These are phyloP conservation scores for Agriopis aurantiaria DNA, from an alignment of 2,888 invertebrate genomes.

Conservation along the genomic window DNA sequence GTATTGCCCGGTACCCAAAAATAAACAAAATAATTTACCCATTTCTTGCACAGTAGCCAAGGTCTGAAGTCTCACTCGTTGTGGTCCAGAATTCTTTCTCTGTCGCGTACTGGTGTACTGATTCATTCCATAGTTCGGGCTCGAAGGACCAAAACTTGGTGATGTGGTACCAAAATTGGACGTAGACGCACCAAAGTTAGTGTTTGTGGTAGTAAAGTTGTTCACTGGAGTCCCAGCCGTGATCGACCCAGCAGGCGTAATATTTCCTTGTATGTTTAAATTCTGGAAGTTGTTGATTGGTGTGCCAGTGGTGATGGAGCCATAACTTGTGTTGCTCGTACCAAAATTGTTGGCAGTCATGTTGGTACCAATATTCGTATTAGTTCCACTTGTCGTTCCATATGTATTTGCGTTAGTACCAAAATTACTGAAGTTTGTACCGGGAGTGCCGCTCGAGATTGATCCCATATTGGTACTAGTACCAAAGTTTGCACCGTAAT, in stretches of 20 bases:
- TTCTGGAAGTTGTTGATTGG: conserved; percentile 39
- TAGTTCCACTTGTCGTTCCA: conserved; percentile 19
- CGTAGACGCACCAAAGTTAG: conserved; percentile 12
- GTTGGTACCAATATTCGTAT: conserved; percentile 15
- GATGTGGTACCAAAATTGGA: conserved; percentile 6
- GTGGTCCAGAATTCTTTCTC: conserved; percentile 87
- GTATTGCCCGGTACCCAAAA: conserved; percentile 43
- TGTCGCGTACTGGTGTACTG: conserved; percentile 65
- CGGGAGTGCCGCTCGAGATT: conserved; percentile 6
- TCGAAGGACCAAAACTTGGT: conserved; percentile 18
- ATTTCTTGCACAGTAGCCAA: conserved; percentile 91
- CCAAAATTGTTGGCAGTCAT: conserved; percentile 4
- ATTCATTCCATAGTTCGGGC: conserved; percentile 47
- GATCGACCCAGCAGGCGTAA: conserved; percentile 54
- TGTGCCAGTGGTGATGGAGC: conserved; percentile 49
- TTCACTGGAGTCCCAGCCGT: conserved; percentile 63
- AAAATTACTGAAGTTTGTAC: conserved; percentile 14
- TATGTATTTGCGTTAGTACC: conserved; percentile 17
- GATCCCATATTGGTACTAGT: conserved; percentile 11
- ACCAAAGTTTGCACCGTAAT: conserved; percentile 17
- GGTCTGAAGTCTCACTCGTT: conserved; percentile 77
- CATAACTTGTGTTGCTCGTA: conserved; percentile 35
- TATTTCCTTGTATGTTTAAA: conserved; percentile 33
- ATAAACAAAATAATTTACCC: conserved; percentile 83
- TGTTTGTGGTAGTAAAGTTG: conserved; percentile 11